Conservation (phyloP, 2,888 invertebrate genomes). For the Micoletzkya japonica region DNA sequence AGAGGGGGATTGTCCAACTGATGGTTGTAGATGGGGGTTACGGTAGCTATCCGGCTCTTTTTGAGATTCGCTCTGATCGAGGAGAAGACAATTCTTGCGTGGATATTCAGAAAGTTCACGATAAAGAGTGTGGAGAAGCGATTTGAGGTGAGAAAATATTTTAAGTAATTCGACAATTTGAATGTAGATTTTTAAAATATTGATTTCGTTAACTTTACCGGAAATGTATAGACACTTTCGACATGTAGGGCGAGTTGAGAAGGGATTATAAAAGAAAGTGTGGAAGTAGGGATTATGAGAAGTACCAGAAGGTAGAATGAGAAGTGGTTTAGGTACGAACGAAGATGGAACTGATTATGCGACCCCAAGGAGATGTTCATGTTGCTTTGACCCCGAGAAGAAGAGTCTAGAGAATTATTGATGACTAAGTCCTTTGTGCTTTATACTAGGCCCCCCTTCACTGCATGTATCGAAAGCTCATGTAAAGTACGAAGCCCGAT, state of each 20-base stretch:
- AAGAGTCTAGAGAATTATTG: not conserved
- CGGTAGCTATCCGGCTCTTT: not conserved
- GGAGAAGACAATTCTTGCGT: slow-evolving; percentile 66
- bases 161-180: not conserved
- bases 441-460: too few species aligned
- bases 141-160: slow-evolving; percentile 36
- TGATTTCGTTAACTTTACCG: too few species aligned
- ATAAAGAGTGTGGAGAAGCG: slow-evolving; percentile 33
- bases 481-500: too few species aligned
- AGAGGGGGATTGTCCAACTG: not conserved
- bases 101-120: slow-evolving; percentile 65
- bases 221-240: too few species aligned
- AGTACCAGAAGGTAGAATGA: slow-evolving; percentile 13
- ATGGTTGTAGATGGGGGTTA: not conserved
- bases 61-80: slow-evolving; percentile 64
- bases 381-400: slow-evolving; percentile 54
- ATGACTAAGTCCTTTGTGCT: too few species aligned
- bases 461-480: too few species aligned
- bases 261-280: too few species aligned
- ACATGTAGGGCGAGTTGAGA: too few species aligned
- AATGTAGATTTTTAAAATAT: not conserved
- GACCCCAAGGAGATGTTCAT: slow-evolving; percentile 65
- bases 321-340: slow-evolving; percentile 54
- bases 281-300: too few species aligned
- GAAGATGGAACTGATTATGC: slow-evolving; percentile 65